Percentiles rank a stretch among this genome's conserved stretches.
Evolutionary conservation across 2,888 invertebrate species (phyloP).

Genomic region (Philonicus albiceps): DNA sequence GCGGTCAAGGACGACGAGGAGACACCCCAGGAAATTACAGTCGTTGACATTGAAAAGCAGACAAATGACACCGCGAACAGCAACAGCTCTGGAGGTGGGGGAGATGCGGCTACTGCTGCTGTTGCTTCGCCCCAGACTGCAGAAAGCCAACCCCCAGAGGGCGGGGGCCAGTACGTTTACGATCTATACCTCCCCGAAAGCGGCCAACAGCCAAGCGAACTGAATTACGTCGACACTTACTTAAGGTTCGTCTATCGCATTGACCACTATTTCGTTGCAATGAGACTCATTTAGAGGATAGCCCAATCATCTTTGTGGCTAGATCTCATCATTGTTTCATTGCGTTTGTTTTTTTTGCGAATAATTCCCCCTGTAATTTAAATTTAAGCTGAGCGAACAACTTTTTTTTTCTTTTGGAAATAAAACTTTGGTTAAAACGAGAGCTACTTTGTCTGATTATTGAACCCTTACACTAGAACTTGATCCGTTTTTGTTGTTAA

Average conservation of each 20-base stretch:
- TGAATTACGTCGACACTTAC: slow-evolving; percentile 57
- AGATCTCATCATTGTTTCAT: neutral
- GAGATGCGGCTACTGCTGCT: neutral
- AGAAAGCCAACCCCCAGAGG: slow-evolving; percentile 52
- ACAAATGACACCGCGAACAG: neutral
- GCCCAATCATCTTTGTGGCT: neutral
- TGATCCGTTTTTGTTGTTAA: neutral
- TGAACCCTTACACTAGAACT: neutral
- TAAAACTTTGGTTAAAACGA: slow-evolving; percentile 31
- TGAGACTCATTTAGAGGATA: slow-evolving; percentile 44
- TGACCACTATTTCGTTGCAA: slow-evolving; percentile 54
- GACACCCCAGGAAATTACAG: slow-evolving; percentile 60
- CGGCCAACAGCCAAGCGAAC: slow-evolving; percentile 63
- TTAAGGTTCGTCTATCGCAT: slow-evolving; percentile 62
- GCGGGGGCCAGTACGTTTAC: slow-evolving; percentile 67
- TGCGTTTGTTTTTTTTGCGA: neutral
- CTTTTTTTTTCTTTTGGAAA: slow-evolving; percentile 21
- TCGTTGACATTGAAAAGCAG: slow-evolving; percentile 69
- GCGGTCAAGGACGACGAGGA: slow-evolving; percentile 57
- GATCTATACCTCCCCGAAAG: slow-evolving; percentile 70
- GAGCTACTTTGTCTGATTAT: neutral
- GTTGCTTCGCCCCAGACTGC: slow-evolving; percentile 13
- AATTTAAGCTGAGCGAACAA: neutral
- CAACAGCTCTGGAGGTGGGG: neutral
- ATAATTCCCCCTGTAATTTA: neutral